A percentile compares a stretch with the other conserved stretches of the same genome.
phyloP scores from a whole-genome alignment of 2,113 vertebrate species.

The Lophotis ruficrista region DNA sequence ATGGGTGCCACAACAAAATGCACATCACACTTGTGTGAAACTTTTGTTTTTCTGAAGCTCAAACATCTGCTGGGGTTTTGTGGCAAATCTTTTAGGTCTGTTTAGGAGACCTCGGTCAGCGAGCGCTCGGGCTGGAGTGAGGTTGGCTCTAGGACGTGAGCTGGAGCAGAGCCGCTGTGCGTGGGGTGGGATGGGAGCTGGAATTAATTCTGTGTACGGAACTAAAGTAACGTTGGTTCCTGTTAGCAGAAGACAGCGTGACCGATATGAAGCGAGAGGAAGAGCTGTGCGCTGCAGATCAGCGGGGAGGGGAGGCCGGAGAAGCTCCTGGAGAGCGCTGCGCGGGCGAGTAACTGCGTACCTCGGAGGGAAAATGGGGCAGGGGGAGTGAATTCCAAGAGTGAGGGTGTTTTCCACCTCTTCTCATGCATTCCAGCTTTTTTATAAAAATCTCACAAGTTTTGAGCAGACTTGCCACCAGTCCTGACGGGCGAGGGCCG shows the following conservation, averaged over 20 bases:
- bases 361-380: not conserved
- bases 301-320: not conserved
- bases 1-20: accelerated
- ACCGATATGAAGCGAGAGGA: conserved; percentile 33
- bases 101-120: not conserved
- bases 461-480: not conserved
- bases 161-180: not conserved
- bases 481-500: not conserved
- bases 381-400: not conserved
- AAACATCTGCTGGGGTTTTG: not conserved
- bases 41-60: not conserved
- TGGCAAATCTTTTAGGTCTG: not conserved
- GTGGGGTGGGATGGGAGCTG: not conserved
- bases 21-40: not conserved
- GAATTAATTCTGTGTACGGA: not conserved
- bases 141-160: not conserved
- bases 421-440: not conserved
- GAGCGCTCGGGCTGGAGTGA: not conserved
- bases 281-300: not conserved
- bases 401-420: not conserved
- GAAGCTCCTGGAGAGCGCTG: not conserved
- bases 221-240: not conserved
- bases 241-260: not conserved
- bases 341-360: conserved; percentile 41
- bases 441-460: not conserved